These are phyloP conservation scores for Nixonia krombeini DNA, from an alignment of 1,140 invertebrate species.

Conservation along the genomic window DNA sequence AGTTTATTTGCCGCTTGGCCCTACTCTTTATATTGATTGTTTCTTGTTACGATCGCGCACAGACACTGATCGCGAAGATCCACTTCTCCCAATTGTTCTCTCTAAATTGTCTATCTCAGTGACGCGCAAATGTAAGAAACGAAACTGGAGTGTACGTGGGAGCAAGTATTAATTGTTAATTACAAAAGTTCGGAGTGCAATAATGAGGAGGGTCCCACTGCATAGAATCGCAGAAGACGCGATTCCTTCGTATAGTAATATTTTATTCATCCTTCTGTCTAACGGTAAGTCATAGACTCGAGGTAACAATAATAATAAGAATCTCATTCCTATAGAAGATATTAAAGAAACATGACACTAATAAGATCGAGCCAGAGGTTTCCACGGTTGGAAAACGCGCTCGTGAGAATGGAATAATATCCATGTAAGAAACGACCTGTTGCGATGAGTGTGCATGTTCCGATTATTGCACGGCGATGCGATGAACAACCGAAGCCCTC, in stretches of 20 bases:
- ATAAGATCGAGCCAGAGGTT: constrained; percentile 32
- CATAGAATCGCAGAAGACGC: constrained; percentile 12
- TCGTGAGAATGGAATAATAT: constrained; percentile 34
- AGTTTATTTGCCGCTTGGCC: too few relatives aligned
- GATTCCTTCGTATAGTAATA: constrained; percentile 41
- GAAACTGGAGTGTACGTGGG: constrained; percentile 38
- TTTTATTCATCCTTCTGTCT: constrained; percentile 42
- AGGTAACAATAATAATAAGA: constrained; percentile 43
- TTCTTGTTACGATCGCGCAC: too few relatives aligned
- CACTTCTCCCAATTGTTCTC: too few relatives aligned
- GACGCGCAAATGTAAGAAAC: too few relatives aligned
- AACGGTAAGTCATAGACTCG: constrained; percentile 43
- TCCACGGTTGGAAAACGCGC: constrained; percentile 40
- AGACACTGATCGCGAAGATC: too few relatives aligned
- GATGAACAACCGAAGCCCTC: not conserved
- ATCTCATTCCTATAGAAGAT: constrained; percentile 29
- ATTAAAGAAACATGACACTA: constrained; percentile 48
- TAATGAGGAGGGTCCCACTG: constrained; percentile 37
- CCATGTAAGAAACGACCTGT: constrained; percentile 7
- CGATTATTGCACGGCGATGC: constrained; percentile 1
- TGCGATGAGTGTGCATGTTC: constrained; percentile 7
- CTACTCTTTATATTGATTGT: too few relatives aligned
- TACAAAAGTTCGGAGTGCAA: constrained; percentile 40
- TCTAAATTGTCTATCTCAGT: too few relatives aligned
- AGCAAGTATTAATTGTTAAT: constrained; percentile 44